phyloP scores from a whole-genome alignment of 1,140 invertebrate species.

The Saccostrea echinata region DNA sequence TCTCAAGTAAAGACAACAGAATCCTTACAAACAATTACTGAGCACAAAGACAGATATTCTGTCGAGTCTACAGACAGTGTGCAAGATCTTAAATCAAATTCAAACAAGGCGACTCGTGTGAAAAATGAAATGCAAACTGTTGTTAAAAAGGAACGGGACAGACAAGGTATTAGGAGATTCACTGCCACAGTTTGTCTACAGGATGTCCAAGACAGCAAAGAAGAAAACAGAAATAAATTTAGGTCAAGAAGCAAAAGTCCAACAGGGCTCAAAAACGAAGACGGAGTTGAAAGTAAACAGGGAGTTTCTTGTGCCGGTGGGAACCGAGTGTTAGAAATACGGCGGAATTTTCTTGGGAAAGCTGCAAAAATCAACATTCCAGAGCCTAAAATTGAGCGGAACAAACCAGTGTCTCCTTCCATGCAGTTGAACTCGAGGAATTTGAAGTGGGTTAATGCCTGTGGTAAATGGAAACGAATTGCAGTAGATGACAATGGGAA shows the following conservation, averaged over 20 bases:
- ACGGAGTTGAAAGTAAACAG: conserved; percentile 51
- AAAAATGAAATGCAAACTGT: conserved; percentile 19
- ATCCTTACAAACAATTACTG: background rate
- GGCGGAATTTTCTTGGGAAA: conserved; percentile 52
- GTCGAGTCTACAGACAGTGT: background rate
- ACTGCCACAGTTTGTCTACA: conserved; percentile 49
- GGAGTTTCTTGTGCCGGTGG: conserved; percentile 9
- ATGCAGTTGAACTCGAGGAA: conserved; percentile 22
- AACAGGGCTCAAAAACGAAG: conserved; percentile 36
- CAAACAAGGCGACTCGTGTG: background rate
- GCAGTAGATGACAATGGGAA: conserved; percentile 43
- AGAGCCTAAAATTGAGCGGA: background rate
- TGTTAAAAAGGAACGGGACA: conserved; percentile 38
- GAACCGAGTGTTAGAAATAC: conserved; percentile 55
- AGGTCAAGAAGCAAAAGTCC: conserved; percentile 57
- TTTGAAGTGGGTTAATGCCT: conserved; percentile 52
- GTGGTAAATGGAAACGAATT: conserved; percentile 54
- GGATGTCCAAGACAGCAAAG: conserved; percentile 30
- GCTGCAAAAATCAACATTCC: conserved; percentile 22
- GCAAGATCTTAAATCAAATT: background rate
- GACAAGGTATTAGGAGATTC: conserved; percentile 43
- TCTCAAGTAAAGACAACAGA: conserved; percentile 1
- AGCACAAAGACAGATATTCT: background rate
- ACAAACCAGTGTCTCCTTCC: conserved; percentile 34
- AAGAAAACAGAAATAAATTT: conserved; percentile 39